These are phyloP conservation scores for Hystrix brachyura DNA, from an alignment of 2,113 vertebrate species.

Conservation along the genomic window DNA sequence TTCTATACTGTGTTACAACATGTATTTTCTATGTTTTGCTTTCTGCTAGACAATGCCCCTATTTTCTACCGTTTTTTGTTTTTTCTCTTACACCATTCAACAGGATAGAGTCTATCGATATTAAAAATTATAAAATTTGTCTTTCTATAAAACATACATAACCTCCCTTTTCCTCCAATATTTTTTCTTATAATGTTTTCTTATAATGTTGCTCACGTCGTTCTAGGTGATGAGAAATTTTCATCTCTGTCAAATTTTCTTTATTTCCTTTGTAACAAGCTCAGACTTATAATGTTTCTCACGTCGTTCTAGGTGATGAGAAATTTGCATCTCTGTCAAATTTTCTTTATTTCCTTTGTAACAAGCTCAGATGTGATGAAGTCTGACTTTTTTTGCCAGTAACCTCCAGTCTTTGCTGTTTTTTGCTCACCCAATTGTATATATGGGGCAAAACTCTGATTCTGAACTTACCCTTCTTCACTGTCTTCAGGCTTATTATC, in stretches of 20 bases:
- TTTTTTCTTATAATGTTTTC: constrained; percentile 35
- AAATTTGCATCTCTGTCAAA: neutral
- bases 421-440: neutral
- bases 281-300: neutral
- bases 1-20: neutral
- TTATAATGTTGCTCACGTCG: neutral
- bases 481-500: neutral
- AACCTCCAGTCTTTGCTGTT: neutral
- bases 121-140: neutral
- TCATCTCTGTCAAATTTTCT: neutral
- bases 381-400: neutral
- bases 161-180: neutral
- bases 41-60: neutral
- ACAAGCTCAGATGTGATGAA: neutral
- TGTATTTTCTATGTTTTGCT: neutral
- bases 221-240: neutral
- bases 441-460: neutral
- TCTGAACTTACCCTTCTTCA: neutral
- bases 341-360: neutral
- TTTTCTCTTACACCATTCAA: neutral
- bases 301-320: neutral
- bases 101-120: neutral
- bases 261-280: neutral
- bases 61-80: neutral
- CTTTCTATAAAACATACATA: neutral